These are phyloP conservation scores for Scaptomyza cyrtandrae DNA, from an alignment of 2,888 invertebrate genomes.

Conservation along the genomic window DNA sequence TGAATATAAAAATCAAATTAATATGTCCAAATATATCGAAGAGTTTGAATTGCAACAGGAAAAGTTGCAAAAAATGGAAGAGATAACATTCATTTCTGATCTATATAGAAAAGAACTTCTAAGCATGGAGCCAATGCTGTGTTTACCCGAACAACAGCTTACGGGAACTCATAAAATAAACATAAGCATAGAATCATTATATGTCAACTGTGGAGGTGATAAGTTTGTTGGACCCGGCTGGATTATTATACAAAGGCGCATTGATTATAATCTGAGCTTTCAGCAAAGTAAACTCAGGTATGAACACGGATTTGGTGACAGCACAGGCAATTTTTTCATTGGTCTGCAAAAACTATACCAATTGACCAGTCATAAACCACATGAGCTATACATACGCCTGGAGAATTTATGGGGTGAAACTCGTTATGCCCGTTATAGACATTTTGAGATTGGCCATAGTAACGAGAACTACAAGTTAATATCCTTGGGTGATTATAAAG, in stretches of 20 bases:
- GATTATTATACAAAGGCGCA: slow-evolving; percentile 87
- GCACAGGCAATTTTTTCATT: slow-evolving; percentile 88
- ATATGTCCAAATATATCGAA: background rate
- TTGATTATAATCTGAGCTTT: slow-evolving; percentile 88
- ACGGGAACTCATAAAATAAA: background rate
- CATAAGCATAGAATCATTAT: slow-evolving; percentile 83
- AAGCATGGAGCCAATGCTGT: slow-evolving; percentile 17
- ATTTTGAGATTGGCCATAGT: slow-evolving; percentile 3
- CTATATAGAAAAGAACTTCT: background rate
- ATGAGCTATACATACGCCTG: slow-evolving; percentile 87
- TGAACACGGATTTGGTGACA: slow-evolving; percentile 88
- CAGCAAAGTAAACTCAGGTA: slow-evolving; percentile 87
- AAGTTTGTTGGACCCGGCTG: slow-evolving; percentile 87
- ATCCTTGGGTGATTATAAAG: slow-evolving; percentile 19
- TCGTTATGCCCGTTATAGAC: slow-evolving; percentile 86
- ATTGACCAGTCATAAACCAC: slow-evolving; percentile 70
- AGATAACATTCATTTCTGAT: too few species aligned
- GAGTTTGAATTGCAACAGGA: background rate
- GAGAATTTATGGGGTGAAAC: slow-evolving; percentile 86
- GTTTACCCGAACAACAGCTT: slow-evolving; percentile 1
- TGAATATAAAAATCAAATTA: background rate
- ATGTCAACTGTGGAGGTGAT: slow-evolving; percentile 85
- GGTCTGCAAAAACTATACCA: slow-evolving; percentile 88
- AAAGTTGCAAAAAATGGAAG: background rate
- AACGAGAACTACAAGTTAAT: background rate